Base-by-base conservation (phyloP, 2,797 vertebrate species). In the Tinamus major region DNA sequence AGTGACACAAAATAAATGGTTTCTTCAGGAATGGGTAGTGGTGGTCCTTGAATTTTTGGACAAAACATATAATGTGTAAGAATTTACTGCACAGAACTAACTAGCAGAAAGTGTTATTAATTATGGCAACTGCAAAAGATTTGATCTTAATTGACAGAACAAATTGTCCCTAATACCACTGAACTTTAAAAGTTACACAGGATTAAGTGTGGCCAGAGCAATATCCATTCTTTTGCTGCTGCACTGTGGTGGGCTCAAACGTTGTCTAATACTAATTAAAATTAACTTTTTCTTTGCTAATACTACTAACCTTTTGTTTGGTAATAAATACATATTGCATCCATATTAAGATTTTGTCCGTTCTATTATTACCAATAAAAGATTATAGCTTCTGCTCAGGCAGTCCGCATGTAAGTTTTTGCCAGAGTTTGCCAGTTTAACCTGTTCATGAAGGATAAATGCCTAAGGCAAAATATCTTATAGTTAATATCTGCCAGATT, bases 281-380 rank as follows among this genome's bases (percentile, higher is more conserved):
- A 92, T 72, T 95, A 96, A 94, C 72, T 49, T 49, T 49, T 49
- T 26, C 12, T 49, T 49, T 49, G 48, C 23, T 49, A 49, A 83
- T 67, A 84, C 70, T 23, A 89, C 76, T 94, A 92, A 92, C 42
- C 4, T 89, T 70, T 86, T 72, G 31, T 85, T 77, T 70, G 35
- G 79, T 70, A 67, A 10, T 55, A 87, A 82, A 41, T 86, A 18
- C 85, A 55, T 53, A 84, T 85, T 1, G 1, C 77, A 88, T 77
- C 20, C 5, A 1, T 79, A 58, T 44, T 31, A 81, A 77, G 46
- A 76, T 61, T 72, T 2, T 0, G 8, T 85, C 23, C 27, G 37
- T 56, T 77, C n/a, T 10, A 1, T 79, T 64, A 51, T 48, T 48
- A 48, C 1, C 24, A 15, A 37, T 70, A 55, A 62, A 87, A 87